Base-by-base conservation (phyloP, 1,140 invertebrate species). In the Achatina immaculata region DNA sequence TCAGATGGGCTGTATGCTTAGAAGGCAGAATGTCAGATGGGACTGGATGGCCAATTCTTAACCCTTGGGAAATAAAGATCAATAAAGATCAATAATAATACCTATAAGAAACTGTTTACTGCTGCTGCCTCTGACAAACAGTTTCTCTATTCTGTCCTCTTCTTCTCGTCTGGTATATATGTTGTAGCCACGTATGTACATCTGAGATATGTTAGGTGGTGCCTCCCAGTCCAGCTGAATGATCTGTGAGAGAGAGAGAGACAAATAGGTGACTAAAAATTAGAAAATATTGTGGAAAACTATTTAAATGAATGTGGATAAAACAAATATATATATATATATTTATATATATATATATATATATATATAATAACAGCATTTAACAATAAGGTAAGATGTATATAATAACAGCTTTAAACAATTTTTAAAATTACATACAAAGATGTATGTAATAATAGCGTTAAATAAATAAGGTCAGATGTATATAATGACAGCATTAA, bases 141-240 rank as follows among this genome's bases (percentile, higher is more conserved):
- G 78, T 81, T 82, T 80, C 58, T 82, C 78, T 28, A 21, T 40
- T 11, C 40, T 38, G 7, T 58, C 45, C 51, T 77, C 78, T 31
- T 76, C 69, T 65, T 80, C 72, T 0, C 78, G 51, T 42, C 68
- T 80, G 51, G 82, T 80, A 73, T 82, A 82, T 11, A 84, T 75
- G 36, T 80, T 77, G 48, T 82, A 84, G 21, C 83, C 83, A 28
- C 55, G 62, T 62, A 84, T 84, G 51, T 82, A 84, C 73, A 84
- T 78, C 0, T 51, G 58, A 51, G 78, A 78, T 24, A 84, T 78
- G 66, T 43, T 69, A 9, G 21, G 31, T 6, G 83, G 80, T 2
- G 83, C 72, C 34, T 72, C 83, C 83, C 83, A 84, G 77, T 82
- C 75, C 68, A 84, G 36, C 55, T 82, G 83, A 24, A 84, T 84